Conservation (phyloP, 64 coral and sea anemone species). For the Montipora capricornis region DNA sequence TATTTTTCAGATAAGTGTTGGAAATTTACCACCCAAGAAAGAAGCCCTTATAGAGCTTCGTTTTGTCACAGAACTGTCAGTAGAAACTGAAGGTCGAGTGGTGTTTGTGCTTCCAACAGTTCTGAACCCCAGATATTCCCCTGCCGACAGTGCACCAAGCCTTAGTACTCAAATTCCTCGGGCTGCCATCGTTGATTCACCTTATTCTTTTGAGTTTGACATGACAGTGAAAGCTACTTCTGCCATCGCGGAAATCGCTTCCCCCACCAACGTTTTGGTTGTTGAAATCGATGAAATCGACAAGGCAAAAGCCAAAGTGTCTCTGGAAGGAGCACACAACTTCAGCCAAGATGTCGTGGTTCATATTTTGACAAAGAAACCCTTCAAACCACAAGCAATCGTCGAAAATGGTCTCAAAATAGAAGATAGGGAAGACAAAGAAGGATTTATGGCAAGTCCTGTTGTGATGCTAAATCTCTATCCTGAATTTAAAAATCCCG, state of each 20-base stretch:
- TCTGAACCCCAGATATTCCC: constrained; percentile 85
- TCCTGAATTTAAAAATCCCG: constrained; percentile 77
- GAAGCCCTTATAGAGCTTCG: constrained; percentile 50
- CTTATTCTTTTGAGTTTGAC: constrained; percentile 86
- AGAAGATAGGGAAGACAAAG: constrained; percentile 27
- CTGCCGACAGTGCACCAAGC: neutral
- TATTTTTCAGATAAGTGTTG: constrained; percentile 89
- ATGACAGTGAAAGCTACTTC: constrained; percentile 71
- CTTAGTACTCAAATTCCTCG: constrained; percentile 31
- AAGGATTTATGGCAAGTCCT: constrained; percentile 71
- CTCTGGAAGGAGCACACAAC: constrained; percentile 54
- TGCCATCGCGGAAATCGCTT: constrained; percentile 47
- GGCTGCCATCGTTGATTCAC: constrained; percentile 27
- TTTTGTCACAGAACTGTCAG: constrained; percentile 38
- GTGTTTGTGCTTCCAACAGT: constrained; percentile 84
- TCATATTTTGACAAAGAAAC: constrained; percentile 62
- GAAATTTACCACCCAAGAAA: constrained; percentile 76
- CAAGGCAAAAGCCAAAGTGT: constrained; percentile 50
- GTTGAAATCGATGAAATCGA: constrained; percentile 61
- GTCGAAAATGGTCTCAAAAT: constrained; percentile 79
- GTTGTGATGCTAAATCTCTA: constrained; percentile 96
- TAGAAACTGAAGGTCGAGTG: constrained; percentile 70
- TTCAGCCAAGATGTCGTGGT: constrained; percentile 71
- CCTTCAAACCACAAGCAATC: constrained; percentile 69
- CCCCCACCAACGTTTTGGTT: constrained; percentile 28